Evolutionary conservation across 2,888 invertebrate species (phyloP).

Genomic region (Apodemia hepburni): DNA sequence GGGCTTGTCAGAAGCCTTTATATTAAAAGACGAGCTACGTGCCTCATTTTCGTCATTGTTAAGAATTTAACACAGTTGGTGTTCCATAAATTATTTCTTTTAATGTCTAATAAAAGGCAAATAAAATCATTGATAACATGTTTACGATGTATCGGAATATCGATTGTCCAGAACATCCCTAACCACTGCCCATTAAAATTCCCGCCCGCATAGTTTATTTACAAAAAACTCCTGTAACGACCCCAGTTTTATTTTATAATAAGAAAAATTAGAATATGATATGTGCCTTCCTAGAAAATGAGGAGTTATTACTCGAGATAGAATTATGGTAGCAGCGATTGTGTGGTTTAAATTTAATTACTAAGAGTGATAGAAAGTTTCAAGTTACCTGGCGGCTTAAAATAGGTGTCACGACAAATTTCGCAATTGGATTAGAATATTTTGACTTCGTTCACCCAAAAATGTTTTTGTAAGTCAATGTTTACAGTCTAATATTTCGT

Average conservation of each 20-base stretch:
- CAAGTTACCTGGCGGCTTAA: no score
- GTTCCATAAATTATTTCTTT: no score
- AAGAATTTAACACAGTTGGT: no score
- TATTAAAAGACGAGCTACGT: no score
- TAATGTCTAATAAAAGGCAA: no score
- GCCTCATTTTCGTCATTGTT: no score
- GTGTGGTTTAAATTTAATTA: neutral
- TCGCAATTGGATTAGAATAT: neutral
- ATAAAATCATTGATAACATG: no score
- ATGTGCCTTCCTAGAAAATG: conserved; percentile 21
- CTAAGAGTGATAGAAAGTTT: neutral
- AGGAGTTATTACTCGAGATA: conserved; percentile 15
- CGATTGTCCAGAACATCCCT: neutral
- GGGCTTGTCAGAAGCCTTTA: no score
- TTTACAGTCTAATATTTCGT: no score
- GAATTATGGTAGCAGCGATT: neutral
- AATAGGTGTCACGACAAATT: neutral
- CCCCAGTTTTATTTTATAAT: conserved; percentile 24
- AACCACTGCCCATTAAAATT: conserved; percentile 62
- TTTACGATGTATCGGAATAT: neutral
- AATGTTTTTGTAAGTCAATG: no score
- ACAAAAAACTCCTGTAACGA: conserved; percentile 40
- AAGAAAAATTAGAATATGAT: conserved; percentile 22
- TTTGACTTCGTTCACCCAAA: no score
- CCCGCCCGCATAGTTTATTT: conserved; percentile 67